Evolutionary conservation across 2,888 invertebrate species (phyloP).

Genomic region (Resseliella maxima): DNA sequence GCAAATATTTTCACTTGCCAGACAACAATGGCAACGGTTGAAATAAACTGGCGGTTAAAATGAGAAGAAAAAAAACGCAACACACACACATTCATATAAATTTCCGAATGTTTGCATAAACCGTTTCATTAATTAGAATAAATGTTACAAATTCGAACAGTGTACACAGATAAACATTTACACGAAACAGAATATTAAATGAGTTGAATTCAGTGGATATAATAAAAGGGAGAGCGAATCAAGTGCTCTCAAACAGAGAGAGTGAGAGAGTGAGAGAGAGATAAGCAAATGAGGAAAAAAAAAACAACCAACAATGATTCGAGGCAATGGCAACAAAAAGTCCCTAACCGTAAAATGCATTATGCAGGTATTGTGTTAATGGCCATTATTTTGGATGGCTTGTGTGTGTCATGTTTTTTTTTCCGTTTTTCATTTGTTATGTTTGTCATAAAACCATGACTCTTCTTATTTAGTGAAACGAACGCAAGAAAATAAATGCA

Average conservation of each 20-base stretch:
- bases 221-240: not conserved
- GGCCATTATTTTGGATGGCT: not conserved
- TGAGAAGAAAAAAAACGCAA: not conserved
- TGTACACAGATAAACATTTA: constrained; percentile 12
- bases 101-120: constrained; percentile 37
- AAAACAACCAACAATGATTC: not conserved
- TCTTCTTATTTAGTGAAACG: not conserved
- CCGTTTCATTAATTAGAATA: constrained; percentile 53
- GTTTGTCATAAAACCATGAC: constrained; percentile 21
- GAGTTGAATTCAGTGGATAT: constrained; percentile 19
- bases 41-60: constrained; percentile 2
- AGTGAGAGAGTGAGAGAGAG: too few relatives aligned
- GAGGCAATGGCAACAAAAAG: constrained; percentile 14
- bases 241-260: too few relatives aligned
- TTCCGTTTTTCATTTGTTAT: constrained; percentile 17
- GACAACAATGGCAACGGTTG: constrained; percentile 38
- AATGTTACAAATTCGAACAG: constrained; percentile 54
- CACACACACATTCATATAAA: not conserved
- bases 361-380: constrained; percentile 29
- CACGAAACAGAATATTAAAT: constrained; percentile 54
- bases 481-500: not conserved
- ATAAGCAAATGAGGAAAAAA: too few relatives aligned
- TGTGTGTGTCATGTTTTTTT: too few relatives aligned
- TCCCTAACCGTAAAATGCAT: constrained; percentile 42
- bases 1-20: constrained; percentile 28